Evolutionary conservation across 1,140 invertebrate species (phyloP), one percentile per base, ranked within the genome.

Genomic region (Intoshia linei): DNA sequence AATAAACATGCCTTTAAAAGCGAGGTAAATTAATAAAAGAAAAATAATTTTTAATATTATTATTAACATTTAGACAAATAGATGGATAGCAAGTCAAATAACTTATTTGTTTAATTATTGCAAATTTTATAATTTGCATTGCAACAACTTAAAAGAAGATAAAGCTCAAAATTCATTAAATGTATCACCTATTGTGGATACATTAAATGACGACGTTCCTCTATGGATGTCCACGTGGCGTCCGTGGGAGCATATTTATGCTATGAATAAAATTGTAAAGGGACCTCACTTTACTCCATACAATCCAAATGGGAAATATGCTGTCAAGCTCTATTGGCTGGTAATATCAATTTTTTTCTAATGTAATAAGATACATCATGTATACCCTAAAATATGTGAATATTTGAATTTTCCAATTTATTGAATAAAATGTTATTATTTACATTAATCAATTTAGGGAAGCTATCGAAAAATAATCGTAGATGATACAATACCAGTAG

Each of bases 221-320:
- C 31, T 39, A 41, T 14, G 37, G 32, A n/a, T 19, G 10, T 48
- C 51, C 42, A 46, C 45, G 4, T 57, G 56, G 56, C 45, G 45
- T 33, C 54, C 54, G 15, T 58, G 55, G 57, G 55, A 57, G 42
- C 57, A 58, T 40, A 58, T 59, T 22, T 57, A 55, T 36, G 45
- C 57, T 29, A 43, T 57, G 24, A 54, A 48, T 33, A 57, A 55
- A 42, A 48, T 52, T 24, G 48, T 44, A n/a, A 56, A 54, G 37
- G 51, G 50, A n/a, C 53, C 53, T 10, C 51, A 51, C 40, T 37
- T 54, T 17, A 51, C 54, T 1, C 41, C 45, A 21, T 55, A 54
- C 39, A 59, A 58, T 42, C 42, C 48, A 4, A 46, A 54, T 43
- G 57, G 57, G 23, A 59, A 59, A 47, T 59, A 59, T 46, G 49